These are phyloP conservation scores for Tapirus indicus DNA, from an alignment of 2,797 vertebrate species.

Conservation along the genomic window DNA sequence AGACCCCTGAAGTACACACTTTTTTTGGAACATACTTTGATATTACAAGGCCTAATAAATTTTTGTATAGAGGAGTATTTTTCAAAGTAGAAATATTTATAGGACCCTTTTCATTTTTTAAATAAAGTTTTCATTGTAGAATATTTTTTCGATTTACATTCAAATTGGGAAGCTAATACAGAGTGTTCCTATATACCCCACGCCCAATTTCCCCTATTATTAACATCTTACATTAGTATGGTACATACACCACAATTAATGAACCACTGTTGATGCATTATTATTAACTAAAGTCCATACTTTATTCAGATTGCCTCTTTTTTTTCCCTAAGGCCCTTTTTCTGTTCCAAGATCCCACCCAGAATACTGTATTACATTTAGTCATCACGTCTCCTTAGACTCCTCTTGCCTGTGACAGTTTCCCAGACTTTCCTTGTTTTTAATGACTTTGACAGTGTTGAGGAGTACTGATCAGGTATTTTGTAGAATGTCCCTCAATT, in stretches of 20 bases:
- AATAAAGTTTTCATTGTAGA: background rate
- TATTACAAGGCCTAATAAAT: background rate
- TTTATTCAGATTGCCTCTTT: background rate
- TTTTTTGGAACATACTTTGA: background rate
- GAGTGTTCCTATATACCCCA: background rate
- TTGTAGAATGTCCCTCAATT: background rate
- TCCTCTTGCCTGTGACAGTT: background rate
- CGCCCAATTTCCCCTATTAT: background rate
- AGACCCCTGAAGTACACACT: background rate
- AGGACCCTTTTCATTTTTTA: background rate
- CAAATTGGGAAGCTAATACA: background rate
- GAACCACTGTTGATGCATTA: background rate
- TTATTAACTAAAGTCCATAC: background rate
- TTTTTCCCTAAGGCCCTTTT: background rate
- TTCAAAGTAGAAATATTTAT: background rate
- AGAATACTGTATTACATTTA: background rate
- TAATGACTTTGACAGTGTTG: background rate
- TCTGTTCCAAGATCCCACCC: background rate
- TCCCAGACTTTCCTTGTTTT: background rate
- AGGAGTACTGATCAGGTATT: background rate
- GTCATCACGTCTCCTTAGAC: fast-evolving
- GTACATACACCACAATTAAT: background rate
- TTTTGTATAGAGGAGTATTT: background rate
- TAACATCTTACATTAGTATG: background rate
- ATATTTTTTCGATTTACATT: background rate